Evolutionary conservation across 2,113 vertebrate genomes (phyloP).

Genomic region (Melanerpes aurifrons): DNA sequence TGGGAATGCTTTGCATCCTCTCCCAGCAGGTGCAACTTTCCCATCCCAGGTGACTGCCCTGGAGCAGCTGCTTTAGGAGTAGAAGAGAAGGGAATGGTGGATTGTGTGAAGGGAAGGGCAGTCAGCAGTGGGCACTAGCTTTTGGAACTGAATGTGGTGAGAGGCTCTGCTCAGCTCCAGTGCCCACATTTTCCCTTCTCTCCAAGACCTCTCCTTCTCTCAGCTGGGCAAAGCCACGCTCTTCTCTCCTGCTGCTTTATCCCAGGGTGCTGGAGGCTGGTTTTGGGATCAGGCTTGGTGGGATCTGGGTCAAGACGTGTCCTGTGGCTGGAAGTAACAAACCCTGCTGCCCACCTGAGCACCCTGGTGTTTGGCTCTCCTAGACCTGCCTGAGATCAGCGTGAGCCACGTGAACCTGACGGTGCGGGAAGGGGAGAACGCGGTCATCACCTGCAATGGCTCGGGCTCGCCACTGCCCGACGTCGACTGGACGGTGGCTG

Average conservation of each 20-base stretch:
- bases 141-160: background rate
- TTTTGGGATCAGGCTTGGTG: background rate
- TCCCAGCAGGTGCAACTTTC: background rate
- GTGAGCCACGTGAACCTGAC: conserved; percentile 93
- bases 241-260: background rate
- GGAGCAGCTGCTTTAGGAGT: accelerated
- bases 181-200: background rate
- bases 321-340: background rate
- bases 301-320: background rate
- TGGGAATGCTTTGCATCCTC: background rate
- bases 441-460: conserved; percentile 94
- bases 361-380: background rate
- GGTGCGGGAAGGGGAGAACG: conserved; percentile 90
- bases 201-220: too few species aligned
- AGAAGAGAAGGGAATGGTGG: background rate
- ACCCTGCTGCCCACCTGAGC: background rate
- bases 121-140: background rate
- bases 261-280: background rate
- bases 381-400: conserved; percentile 94
- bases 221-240: too few species aligned
- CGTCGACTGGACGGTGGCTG: conserved; percentile 93
- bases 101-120: background rate
- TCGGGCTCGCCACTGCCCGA: conserved; percentile 92
- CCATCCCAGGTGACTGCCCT: background rate
- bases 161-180: background rate